Percentiles rank a stretch among this genome's conserved stretches.
phyloP scores from a whole-genome alignment of 2,113 vertebrate species.

The Micromys minutus region DNA sequence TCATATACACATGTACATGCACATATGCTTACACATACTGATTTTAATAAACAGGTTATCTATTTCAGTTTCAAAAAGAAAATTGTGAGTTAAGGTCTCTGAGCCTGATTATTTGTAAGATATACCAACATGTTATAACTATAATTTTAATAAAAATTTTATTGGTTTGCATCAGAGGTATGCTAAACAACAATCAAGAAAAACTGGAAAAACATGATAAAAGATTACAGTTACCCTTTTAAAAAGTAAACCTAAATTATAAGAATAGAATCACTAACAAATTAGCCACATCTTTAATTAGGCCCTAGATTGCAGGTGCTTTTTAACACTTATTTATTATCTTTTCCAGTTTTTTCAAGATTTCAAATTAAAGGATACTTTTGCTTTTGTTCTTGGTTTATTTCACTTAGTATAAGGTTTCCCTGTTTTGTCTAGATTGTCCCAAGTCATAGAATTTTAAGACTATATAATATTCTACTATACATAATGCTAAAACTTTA shows the following conservation, averaged over 20 bases:
- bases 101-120: slow-evolving; percentile 8
- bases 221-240: not conserved
- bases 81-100: not conserved
- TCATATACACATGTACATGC: not conserved
- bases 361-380: slow-evolving; percentile 22
- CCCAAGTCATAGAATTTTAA: not conserved
- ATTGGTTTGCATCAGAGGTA: not conserved
- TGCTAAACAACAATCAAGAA: slow-evolving; percentile 14
- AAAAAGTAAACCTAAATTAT: not conserved
- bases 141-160: not conserved
- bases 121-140: not conserved
- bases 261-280: not conserved
- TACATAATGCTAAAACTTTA: not conserved
- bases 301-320: not conserved
- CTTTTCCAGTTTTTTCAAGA: too few species aligned
- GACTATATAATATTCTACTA: not conserved
- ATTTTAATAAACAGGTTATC: not conserved
- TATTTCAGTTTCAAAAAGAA: slow-evolving; percentile 12
- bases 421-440: not conserved
- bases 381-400: not conserved
- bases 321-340: too few species aligned
- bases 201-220: not conserved
- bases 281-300: not conserved
- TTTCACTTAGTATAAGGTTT: not conserved
- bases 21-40: not conserved